Conservation (phyloP, 92 coral and sea anemone species). For the Isaurus tuberculatus region DNA sequence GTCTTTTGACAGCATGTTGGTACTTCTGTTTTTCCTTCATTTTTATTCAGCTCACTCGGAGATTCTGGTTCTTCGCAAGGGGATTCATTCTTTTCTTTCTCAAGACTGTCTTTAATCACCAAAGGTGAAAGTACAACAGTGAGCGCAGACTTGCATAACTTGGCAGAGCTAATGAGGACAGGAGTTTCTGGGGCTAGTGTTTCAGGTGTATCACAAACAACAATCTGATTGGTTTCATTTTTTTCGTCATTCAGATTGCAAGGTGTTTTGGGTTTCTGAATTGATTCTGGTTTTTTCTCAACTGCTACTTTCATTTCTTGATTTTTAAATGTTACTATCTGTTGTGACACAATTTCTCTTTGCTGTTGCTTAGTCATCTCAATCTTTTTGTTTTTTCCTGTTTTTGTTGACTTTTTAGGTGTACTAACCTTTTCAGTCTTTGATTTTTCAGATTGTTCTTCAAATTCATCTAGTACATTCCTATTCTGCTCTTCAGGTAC, state of each 20-base stretch:
- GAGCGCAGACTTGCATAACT: conserved; percentile 51
- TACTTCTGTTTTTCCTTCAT: neutral
- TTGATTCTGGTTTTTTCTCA: conserved; percentile 4
- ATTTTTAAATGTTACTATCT: neutral
- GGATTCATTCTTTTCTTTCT: conserved; percentile 3
- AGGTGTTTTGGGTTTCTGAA: neutral
- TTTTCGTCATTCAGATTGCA: neutral
- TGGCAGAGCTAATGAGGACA: conserved; percentile 9
- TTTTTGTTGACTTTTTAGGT: conserved; percentile 2
- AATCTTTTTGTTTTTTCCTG: neutral
- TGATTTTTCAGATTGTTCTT: conserved; percentile 5
- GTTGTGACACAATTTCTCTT: neutral
- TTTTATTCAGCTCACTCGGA: conserved; percentile 28
- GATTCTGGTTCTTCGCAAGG: neutral
- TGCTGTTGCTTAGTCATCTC: neutral
- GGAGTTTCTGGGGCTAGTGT: neutral
- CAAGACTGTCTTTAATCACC: conserved; percentile 38
- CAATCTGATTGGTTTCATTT: neutral
- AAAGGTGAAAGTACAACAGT: conserved; percentile 52
- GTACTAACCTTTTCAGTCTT: conserved; percentile 9
- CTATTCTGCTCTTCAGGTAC: conserved; percentile 15
- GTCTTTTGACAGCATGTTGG: neutral
- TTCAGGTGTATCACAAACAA: conserved; percentile 26
- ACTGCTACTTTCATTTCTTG: neutral
- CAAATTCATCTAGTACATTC: neutral